Percentiles rank a stretch among this genome's conserved stretches.
Conservation (phyloP, 2,888 invertebrate species). For the Orchestes rusci region DNA sequence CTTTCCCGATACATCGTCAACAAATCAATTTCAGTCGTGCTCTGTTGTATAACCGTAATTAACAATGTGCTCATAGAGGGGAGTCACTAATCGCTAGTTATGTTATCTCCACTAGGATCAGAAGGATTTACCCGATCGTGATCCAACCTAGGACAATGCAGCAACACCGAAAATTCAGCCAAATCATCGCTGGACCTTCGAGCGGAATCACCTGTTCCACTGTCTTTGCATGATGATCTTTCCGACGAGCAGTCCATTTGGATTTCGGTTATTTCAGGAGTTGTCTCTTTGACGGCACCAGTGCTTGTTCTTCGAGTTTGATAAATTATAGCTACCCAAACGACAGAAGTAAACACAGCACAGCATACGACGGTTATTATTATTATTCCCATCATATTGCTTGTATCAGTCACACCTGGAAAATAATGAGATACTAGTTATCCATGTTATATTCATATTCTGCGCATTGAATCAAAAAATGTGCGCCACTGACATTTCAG, state of each 20-base stretch:
- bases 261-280: slow-evolving; percentile 30
- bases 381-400: slow-evolving; percentile 79
- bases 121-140: slow-evolving; percentile 18
- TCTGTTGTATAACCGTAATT: no score
- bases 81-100: no score
- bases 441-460: not conserved
- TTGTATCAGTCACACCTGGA: slow-evolving; percentile 51
- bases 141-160: slow-evolving; percentile 17
- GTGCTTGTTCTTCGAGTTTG: slow-evolving; percentile 65
- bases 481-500: no score
- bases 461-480: no score
- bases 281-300: slow-evolving; percentile 42
- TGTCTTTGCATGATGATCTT: slow-evolving; percentile 70
- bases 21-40: no score
- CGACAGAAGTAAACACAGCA: slow-evolving; percentile 82
- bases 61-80: no score
- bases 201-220: slow-evolving; percentile 73
- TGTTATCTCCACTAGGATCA: no score
- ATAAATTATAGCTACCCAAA: slow-evolving; percentile 89
- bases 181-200: slow-evolving; percentile 56
- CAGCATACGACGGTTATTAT: slow-evolving; percentile 86
- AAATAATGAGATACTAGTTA: not conserved
- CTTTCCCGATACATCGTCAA: no score
- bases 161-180: slow-evolving; percentile 19
- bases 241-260: slow-evolving; percentile 63